Percentiles rank a stretch among this genome's conserved stretches.
phyloP scores from a whole-genome alignment of 2,113 vertebrate genomes.

The Tetrax tetrax region DNA sequence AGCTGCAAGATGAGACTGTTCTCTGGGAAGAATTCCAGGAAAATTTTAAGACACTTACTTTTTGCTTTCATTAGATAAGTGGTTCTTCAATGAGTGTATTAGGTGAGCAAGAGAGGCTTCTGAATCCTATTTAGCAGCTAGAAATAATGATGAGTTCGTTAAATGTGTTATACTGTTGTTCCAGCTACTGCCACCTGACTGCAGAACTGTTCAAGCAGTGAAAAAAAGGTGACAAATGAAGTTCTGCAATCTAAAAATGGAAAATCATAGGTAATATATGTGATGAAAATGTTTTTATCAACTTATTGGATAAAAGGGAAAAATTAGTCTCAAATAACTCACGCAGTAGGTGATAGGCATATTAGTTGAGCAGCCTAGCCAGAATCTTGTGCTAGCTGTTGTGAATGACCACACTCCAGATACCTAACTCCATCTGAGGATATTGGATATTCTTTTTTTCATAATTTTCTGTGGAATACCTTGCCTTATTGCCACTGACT shows the following conservation, averaged over 20 bases:
- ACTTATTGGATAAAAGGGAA: not conserved
- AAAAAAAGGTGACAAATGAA: not conserved
- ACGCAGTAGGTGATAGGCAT: not conserved
- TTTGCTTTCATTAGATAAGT: not conserved
- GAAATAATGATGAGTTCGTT: not conserved
- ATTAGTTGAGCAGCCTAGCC: not conserved
- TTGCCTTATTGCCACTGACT: not conserved
- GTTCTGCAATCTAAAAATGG: not conserved
- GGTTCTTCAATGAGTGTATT: not conserved
- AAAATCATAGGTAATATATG: not conserved
- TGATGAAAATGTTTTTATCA: not conserved
- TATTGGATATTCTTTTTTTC: not conserved
- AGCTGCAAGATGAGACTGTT: not conserved
- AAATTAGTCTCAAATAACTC: not conserved
- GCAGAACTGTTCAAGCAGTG: not conserved
- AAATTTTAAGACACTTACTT: not conserved
- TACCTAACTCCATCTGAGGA: not conserved
- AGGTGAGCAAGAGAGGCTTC: not conserved
- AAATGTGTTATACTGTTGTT: not conserved
- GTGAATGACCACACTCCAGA: not conserved
- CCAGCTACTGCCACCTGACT: not conserved
- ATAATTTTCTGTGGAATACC: not conserved
- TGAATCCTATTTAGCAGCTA: not conserved
- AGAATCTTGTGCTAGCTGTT: not conserved
- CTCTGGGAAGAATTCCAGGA: not conserved